Conservation (phyloP, 2,888 invertebrate genomes). For the Cephus rjabovi region DNA sequence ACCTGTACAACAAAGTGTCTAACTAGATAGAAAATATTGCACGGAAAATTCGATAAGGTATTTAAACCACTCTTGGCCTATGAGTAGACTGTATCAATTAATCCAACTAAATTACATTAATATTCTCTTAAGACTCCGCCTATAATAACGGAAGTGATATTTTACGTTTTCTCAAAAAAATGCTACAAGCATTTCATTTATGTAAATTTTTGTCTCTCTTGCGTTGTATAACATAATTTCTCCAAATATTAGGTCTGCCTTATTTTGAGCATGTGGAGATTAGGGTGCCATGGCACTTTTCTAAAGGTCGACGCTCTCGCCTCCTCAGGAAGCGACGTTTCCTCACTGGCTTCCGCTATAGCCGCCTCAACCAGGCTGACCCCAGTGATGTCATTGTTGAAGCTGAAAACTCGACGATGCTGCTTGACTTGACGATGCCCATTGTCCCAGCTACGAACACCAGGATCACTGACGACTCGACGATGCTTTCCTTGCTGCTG, state of each 20-base stretch:
- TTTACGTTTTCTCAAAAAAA: neutral
- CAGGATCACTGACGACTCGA: slow-evolving; percentile 51
- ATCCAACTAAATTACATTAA: neutral
- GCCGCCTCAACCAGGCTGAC: slow-evolving; percentile 28
- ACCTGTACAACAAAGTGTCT: neutral
- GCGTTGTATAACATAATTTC: neutral
- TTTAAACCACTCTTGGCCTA: neutral
- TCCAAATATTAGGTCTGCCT: slow-evolving; percentile 42
- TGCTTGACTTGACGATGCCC: slow-evolving; percentile 23
- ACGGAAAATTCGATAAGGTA: slow-evolving; percentile 26
- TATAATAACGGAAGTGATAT: neutral
- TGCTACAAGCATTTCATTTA: neutral
- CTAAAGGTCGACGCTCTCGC: slow-evolving; percentile 59
- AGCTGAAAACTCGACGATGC: slow-evolving; percentile 50
- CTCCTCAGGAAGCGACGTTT: slow-evolving; percentile 37
- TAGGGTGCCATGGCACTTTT: slow-evolving; percentile 68
- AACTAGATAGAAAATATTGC: slow-evolving; percentile 34
- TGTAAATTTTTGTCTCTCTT: neutral
- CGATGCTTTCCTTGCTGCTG: slow-evolving; percentile 38
- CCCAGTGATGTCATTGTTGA: slow-evolving; percentile 36
- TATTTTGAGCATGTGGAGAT: slow-evolving; percentile 66
- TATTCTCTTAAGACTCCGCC: neutral
- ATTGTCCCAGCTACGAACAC: slow-evolving; percentile 34
- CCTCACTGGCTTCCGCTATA: slow-evolving; percentile 36
- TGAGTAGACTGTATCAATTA: neutral